Percentiles rank a stretch among this genome's conserved stretches.
These are phyloP conservation scores for Tragelaphus scriptus DNA, from an alignment of 2,113 vertebrate genomes.

Conservation along the genomic window DNA sequence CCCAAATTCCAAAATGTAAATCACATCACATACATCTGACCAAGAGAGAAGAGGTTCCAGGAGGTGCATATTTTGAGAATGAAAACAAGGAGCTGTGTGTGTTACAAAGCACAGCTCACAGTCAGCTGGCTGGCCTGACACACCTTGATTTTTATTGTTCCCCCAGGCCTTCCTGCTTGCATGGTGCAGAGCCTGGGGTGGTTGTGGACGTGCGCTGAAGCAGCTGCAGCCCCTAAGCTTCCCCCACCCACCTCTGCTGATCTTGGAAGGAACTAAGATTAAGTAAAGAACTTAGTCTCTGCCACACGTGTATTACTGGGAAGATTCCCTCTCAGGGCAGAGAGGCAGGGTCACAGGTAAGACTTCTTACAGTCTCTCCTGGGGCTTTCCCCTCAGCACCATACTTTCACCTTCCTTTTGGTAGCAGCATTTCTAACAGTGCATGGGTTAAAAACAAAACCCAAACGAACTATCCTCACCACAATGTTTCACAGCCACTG, in stretches of 20 bases:
- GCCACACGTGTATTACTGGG: not conserved
- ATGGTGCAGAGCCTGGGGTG: not conserved
- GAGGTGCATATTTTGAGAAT: slow-evolving; percentile 50
- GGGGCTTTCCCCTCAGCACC: not conserved
- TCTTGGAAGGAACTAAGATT: not conserved
- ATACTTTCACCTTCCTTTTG: not conserved
- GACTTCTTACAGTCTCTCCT: not conserved
- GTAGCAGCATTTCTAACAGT: not conserved
- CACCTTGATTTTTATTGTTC: not conserved
- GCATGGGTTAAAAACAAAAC: not conserved
- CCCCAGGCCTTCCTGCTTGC: not conserved
- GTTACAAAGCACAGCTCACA: not conserved
- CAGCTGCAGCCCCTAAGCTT: not conserved
- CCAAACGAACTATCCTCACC: not conserved
- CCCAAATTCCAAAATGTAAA: slow-evolving; percentile 7
- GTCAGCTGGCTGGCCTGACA: slow-evolving; percentile 11
- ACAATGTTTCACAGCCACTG: not conserved
- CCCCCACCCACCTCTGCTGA: not conserved
- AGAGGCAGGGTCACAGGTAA: not conserved
- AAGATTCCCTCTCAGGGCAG: not conserved
- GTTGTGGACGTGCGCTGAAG: not conserved
- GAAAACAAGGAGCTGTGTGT: slow-evolving; percentile 35
- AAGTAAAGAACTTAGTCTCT: not conserved
- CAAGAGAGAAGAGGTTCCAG: not conserved
- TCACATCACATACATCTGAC: slow-evolving; percentile 20